Percentiles rank a stretch among this genome's conserved stretches.
Evolutionary conservation across 1,140 invertebrate genomes (phyloP).

Genomic region (Drosophila jambulina): DNA sequence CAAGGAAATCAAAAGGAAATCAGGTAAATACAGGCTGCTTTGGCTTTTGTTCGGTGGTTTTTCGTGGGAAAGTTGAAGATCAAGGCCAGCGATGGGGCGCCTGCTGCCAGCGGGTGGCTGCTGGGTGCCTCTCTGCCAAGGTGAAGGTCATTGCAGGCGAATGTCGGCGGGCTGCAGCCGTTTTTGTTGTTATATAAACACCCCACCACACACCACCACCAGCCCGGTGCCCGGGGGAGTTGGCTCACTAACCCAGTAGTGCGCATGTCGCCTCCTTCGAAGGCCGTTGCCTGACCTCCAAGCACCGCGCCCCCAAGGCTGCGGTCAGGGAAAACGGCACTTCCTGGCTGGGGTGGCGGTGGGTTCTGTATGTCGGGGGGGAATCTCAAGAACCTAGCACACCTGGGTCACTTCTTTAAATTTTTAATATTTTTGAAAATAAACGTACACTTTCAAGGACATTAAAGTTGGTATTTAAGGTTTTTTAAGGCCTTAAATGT

Average conservation of each 20-base stretch:
- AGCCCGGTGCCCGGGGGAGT: neutral
- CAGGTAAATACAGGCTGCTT: constrained; percentile 16
- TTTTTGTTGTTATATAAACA: constrained; percentile 75
- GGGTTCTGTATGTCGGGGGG: neutral
- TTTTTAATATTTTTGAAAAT: neutral
- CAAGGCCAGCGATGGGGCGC: constrained; percentile 49
- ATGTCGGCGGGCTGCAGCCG: constrained; percentile 46
- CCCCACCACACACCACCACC: neutral
- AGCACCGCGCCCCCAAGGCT: constrained; percentile 7
- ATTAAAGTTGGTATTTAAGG: neutral
- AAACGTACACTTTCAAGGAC: neutral
- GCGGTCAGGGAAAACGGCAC: neutral
- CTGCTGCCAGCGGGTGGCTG: constrained; percentile 25
- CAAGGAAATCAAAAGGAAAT: constrained; percentile 53
- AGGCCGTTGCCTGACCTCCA: constrained; percentile 55
- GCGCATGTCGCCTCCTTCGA: constrained; percentile 69
- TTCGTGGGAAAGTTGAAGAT: constrained; percentile 65
- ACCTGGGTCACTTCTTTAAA: neutral
- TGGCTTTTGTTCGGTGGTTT: neutral
- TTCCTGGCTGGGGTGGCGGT: neutral
- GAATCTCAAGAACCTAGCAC: too few relatives aligned
- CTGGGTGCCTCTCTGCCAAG: constrained; percentile 54
- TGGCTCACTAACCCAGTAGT: constrained; percentile 64
- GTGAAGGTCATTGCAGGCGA: constrained; percentile 76
- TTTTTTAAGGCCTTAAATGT: neutral